Percentiles rank a stretch among this genome's conserved stretches.
Evolutionary conservation across 2,888 invertebrate genomes (phyloP).

Genomic region (Ectropis crepuscularia): DNA sequence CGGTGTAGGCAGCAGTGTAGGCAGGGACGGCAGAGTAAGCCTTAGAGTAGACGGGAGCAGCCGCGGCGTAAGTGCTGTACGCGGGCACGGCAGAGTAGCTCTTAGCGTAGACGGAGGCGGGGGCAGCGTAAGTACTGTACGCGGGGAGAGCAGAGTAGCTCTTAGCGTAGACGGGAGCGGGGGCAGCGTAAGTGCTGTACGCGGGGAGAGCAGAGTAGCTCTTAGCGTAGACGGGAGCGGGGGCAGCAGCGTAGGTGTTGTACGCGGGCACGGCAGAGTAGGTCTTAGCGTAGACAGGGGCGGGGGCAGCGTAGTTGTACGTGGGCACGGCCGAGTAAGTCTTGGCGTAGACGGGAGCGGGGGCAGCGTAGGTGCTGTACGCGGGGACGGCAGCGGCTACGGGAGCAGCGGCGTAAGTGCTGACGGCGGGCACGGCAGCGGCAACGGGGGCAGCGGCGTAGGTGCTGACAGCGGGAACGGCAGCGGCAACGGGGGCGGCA

Average conservation of each 20-base stretch:
- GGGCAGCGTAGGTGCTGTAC: background rate
- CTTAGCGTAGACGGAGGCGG: no score
- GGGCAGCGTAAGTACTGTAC: no score
- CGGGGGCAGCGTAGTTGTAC: background rate
- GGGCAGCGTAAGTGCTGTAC: conserved; percentile 9
- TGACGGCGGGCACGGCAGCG: conserved; percentile 7
- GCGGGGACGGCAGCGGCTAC: conserved; percentile 1
- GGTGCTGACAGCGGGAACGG: background rate
- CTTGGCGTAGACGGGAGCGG: conserved; percentile 7
- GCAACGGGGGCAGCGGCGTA: conserved; percentile 15
- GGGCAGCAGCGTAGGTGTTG: conserved; percentile 7
- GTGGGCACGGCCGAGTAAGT: conserved; percentile 1
- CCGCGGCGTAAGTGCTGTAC: no score
- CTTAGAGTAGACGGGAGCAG: no score
- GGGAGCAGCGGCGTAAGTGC: conserved; percentile 13
- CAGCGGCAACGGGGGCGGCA: conserved; percentile 13
- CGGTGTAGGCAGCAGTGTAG: conserved; percentile 36
- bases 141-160: background rate
- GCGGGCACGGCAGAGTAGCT: no score
- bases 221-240: background rate
- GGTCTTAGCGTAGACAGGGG: background rate
- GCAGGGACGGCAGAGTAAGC: conserved; percentile 15
- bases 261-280: background rate
- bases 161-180: conserved; percentile 22
- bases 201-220: background rate